phyloP scores from a whole-genome alignment of 1,140 invertebrate species.

The Scaptodrosophila lebanonensis region DNA sequence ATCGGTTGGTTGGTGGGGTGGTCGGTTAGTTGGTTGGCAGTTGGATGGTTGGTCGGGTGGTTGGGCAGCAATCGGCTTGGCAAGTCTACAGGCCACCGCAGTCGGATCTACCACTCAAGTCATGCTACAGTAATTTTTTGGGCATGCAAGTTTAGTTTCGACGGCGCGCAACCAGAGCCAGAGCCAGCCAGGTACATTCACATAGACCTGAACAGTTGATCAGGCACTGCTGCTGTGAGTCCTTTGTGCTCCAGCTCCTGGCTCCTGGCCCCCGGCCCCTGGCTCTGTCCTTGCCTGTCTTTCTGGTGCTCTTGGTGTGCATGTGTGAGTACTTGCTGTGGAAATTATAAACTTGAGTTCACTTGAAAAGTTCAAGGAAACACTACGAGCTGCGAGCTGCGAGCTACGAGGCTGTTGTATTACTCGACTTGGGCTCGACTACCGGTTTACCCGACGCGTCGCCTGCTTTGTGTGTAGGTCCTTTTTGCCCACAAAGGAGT shows the following conservation, averaged over 20 bases:
- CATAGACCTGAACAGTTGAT: constrained; percentile 51
- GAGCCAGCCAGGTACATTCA: constrained; percentile 60
- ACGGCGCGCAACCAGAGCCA: too few species aligned
- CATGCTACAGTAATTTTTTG: constrained; percentile 3
- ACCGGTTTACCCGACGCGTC: constrained; percentile 42
- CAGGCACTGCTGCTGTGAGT: too few species aligned
- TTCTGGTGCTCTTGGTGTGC: not conserved
- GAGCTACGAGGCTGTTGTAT: constrained; percentile 1
- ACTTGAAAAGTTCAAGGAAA: constrained; percentile 74
- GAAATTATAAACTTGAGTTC: constrained; percentile 75
- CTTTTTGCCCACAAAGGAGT: constrained; percentile 43
- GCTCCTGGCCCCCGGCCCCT: not conserved
- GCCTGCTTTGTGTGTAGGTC: constrained; percentile 22
- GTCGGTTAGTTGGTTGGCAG: too few species aligned
- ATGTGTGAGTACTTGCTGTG: constrained; percentile 58
- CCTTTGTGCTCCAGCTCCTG: too few species aligned
- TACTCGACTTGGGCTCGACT: constrained; percentile 18
- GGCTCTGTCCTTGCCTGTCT: not conserved
- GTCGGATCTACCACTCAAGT: not conserved
- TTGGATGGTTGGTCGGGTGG: too few species aligned
- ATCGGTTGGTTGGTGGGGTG: too few species aligned
- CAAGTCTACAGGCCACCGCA: too few species aligned
- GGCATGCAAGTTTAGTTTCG: too few species aligned
- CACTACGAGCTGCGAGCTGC: constrained; percentile 28
- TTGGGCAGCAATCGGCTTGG: too few species aligned